Conservation (phyloP, 92 coral and sea anemone genomes). For the Palythoa grandis region DNA sequence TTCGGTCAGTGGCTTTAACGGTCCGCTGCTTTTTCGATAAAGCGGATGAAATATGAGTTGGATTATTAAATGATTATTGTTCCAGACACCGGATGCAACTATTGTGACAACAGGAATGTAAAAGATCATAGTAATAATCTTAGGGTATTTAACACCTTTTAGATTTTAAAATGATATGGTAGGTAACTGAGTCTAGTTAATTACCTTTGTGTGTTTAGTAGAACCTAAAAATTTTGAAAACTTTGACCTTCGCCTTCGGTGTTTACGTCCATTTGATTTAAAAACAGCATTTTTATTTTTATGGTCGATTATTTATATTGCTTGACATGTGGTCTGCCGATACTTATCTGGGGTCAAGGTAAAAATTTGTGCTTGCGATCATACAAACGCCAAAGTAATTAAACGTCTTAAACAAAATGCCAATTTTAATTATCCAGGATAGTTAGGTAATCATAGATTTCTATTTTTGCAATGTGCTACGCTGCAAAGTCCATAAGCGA, state of each 20-base stretch:
- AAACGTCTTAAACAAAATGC: neutral
- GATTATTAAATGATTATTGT: neutral
- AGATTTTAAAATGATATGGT: neutral
- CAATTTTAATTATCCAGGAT: neutral
- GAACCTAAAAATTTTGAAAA: neutral
- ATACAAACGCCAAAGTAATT: neutral
- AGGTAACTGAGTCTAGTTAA: neutral
- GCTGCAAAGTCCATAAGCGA: too few species aligned
- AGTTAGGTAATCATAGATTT: too few species aligned
- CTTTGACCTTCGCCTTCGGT: constrained; percentile 10
- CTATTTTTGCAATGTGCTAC: too few species aligned
- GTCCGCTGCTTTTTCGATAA: neutral
- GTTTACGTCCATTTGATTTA: neutral
- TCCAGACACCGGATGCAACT: neutral
- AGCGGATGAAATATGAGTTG: neutral
- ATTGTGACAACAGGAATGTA: neutral
- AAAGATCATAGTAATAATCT: neutral
- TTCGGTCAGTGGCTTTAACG: neutral
- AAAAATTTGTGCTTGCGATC: neutral
- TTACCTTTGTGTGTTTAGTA: neutral
- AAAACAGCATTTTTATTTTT: neutral
- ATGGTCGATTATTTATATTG: neutral
- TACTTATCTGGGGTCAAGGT: neutral
- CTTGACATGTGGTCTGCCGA: neutral
- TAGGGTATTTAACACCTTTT: neutral